Evolutionary conservation across 2,113 vertebrate species (phyloP).

Genomic region (Trichechus manatus): DNA sequence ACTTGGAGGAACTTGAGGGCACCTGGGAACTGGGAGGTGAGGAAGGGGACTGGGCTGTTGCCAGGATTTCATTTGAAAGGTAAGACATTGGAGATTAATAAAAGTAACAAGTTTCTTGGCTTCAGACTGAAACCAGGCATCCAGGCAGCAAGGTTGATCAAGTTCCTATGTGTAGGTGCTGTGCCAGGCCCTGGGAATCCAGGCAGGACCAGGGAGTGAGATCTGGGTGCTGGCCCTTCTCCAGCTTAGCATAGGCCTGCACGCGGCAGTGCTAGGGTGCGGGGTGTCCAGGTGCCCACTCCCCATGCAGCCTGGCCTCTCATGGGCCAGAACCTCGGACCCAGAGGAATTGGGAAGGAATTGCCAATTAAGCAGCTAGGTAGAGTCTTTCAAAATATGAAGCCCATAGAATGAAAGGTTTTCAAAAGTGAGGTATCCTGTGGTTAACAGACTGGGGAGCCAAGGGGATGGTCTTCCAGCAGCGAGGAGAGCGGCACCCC

Average conservation of each 20-base stretch:
- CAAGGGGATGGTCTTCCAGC: background rate
- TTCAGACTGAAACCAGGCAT: background rate
- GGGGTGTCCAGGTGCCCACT: background rate
- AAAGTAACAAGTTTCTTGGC: background rate
- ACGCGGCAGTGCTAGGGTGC: accelerated
- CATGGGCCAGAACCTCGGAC: background rate
- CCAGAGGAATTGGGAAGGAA: background rate
- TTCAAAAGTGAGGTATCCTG: background rate
- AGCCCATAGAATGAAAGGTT: background rate
- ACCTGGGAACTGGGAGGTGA: background rate
- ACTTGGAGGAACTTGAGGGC: too few relatives aligned
- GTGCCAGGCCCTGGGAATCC: background rate
- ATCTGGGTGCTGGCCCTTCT: background rate
- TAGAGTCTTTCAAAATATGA: background rate
- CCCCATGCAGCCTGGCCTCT: background rate
- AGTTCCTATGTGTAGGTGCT: too few relatives aligned
- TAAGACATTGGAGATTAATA: background rate
- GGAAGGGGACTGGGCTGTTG: accelerated
- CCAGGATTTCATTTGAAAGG: background rate
- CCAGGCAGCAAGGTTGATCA: too few relatives aligned
- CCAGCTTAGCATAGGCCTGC: background rate
- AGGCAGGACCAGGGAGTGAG: too few relatives aligned
- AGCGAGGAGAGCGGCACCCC: background rate
- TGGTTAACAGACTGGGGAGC: background rate
- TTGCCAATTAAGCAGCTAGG: background rate